Conservation (phyloP, 2,113 vertebrate species). For the Passer domesticus region DNA sequence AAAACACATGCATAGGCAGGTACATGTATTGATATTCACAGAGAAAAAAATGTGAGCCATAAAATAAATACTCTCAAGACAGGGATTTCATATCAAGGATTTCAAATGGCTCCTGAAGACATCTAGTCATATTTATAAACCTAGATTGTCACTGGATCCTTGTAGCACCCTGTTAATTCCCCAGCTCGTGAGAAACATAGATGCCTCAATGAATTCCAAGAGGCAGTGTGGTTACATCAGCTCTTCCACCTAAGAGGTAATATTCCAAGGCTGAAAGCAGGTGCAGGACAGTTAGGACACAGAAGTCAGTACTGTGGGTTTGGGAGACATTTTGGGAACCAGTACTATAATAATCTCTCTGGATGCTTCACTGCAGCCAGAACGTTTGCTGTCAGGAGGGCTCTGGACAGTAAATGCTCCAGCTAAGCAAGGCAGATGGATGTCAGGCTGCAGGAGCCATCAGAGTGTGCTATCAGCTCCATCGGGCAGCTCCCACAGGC, state of each 20-base stretch:
- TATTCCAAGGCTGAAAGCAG: background rate
- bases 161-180: background rate
- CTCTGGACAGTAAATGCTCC: background rate
- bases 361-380: background rate
- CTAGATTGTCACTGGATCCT: background rate
- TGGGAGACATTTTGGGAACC: background rate
- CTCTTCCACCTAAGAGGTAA: background rate
- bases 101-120: background rate
- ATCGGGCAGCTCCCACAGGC: background rate
- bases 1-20: background rate
- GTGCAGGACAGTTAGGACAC: background rate
- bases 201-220: background rate
- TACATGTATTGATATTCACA: background rate
- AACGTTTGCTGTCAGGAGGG: background rate
- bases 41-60: background rate
- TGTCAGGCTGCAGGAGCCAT: background rate
- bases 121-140: background rate
- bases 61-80: background rate
- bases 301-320: background rate
- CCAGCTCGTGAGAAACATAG: background rate
- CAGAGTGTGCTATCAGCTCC: rapidly evolving
- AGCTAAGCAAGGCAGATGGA: background rate
- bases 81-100: background rate
- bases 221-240: background rate
- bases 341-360: background rate